These are phyloP conservation scores for Anagyrus pseudococci DNA, from an alignment of 2,888 invertebrate species.

Conservation along the genomic window DNA sequence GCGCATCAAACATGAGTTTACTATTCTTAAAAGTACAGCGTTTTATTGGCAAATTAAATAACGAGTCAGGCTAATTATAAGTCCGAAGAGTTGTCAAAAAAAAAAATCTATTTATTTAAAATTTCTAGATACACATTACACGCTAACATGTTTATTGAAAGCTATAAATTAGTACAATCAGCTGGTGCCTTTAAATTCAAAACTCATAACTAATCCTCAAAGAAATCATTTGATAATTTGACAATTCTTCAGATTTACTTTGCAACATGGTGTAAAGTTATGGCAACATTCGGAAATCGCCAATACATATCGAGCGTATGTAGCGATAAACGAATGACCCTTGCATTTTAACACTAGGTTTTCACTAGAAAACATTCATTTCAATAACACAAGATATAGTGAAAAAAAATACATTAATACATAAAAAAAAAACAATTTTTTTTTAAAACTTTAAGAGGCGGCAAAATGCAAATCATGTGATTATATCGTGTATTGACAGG, in stretches of 20 bases:
- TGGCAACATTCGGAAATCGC: constrained; percentile 16
- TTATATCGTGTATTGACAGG: constrained; percentile 59
- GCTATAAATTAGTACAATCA: constrained; percentile 21
- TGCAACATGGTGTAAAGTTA: not conserved
- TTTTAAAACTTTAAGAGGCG: constrained; percentile 24
- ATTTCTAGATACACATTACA: not conserved
- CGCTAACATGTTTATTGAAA: not conserved
- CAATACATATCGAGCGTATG: constrained; percentile 1
- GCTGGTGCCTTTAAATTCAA: constrained; percentile 26
- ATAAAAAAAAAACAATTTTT: constrained; percentile 16
- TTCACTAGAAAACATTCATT: not conserved
- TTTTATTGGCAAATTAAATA: constrained; percentile 33
- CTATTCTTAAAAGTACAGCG: not conserved
- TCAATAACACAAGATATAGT: not conserved
- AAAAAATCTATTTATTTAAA: constrained; percentile 11
- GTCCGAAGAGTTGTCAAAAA: constrained; percentile 14
- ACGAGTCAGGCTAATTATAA: constrained; percentile 4
- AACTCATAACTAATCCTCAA: constrained; percentile 4
- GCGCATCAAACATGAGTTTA: not conserved
- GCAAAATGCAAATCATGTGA: constrained; percentile 47
- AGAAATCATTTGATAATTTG: not conserved
- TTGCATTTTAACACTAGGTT: constrained; percentile 17
- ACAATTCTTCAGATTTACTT: constrained; percentile 18
- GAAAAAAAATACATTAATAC: constrained; percentile 10
- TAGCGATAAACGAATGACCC: constrained; percentile 12